Evolutionary conservation across 2,797 vertebrate genomes (phyloP).

Genomic region (Erpetoichthys calabaricus): DNA sequence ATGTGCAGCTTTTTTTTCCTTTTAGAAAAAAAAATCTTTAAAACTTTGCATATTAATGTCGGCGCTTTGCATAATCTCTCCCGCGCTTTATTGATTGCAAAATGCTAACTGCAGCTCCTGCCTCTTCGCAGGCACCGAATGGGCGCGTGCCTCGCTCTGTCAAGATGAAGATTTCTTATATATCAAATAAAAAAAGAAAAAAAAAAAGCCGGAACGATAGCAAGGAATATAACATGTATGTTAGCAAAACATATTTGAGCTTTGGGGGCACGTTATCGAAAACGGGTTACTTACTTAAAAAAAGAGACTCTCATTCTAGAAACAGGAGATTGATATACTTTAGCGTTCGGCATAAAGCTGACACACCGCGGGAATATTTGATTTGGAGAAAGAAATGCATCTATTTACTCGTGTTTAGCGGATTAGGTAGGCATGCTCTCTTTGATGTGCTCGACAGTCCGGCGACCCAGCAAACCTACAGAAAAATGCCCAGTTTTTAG

Average conservation of each 20-base stretch:
- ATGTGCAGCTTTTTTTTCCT: conserved; percentile 38
- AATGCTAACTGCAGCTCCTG: conserved; percentile 38
- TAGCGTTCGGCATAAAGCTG: neutral
- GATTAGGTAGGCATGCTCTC: neutral
- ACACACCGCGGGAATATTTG: conserved; percentile 49
- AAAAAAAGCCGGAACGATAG: too few relatives aligned
- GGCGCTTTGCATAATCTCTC: conserved; percentile 22
- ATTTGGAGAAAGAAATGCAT: conserved; percentile 19
- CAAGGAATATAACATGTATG: too few relatives aligned
- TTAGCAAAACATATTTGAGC: too few relatives aligned
- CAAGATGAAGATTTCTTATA: conserved; percentile 14
- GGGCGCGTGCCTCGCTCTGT: conserved; percentile 36
- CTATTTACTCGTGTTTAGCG: too few relatives aligned
- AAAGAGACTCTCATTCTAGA: too few relatives aligned
- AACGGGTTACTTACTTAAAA: too few relatives aligned
- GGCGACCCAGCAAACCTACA: too few relatives aligned
- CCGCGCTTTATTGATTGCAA: conserved; percentile 42
- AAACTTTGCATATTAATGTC: conserved; percentile 52
- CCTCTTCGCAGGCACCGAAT: conserved; percentile 32
- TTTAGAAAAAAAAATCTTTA: conserved; percentile 46
- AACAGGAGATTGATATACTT: too few relatives aligned
- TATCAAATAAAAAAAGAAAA: too few relatives aligned
- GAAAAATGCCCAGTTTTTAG: too few relatives aligned
- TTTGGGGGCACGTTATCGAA: too few relatives aligned
- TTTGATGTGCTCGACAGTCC: neutral